These are phyloP conservation scores for Zaprionus tsacasi DNA, from an alignment of 1,140 invertebrate species.

Conservation along the genomic window DNA sequence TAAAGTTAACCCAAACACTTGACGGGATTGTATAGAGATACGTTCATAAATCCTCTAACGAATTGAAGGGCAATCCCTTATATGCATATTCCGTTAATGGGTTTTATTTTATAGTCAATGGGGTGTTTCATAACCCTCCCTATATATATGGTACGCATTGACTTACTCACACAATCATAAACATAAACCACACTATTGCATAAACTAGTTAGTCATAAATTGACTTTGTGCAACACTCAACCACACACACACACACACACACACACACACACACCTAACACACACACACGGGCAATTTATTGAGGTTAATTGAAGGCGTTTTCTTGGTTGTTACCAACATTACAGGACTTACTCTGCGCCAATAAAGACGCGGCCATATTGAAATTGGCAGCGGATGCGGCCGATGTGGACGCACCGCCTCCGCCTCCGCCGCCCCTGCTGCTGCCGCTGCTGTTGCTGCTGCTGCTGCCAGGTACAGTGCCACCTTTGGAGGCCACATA, in stretches of 20 bases:
- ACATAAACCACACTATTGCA: not conserved
- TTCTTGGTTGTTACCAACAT: slow-evolving; percentile 84
- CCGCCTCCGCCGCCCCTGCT: slow-evolving; percentile 19
- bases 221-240: not conserved
- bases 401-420: slow-evolving; percentile 45
- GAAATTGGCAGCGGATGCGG: slow-evolving; percentile 71
- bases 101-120: no score
- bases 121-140: not conserved
- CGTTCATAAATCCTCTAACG: no score
- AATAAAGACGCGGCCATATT: slow-evolving; percentile 88
- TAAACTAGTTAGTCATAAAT: not conserved
- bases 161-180: not conserved
- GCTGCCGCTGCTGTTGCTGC: slow-evolving; percentile 12
- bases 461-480: slow-evolving; percentile 17
- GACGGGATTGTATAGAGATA: no score
- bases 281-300: not conserved
- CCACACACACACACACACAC: not conserved
- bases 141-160: no score
- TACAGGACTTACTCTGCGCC: slow-evolving; percentile 90
- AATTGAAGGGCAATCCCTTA: no score
- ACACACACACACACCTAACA: not conserved
- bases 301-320: slow-evolving; percentile 9
- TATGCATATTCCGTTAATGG: no score
- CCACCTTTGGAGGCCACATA: slow-evolving; percentile 71
- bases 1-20: no score